Conservation (phyloP, 2,888 invertebrate species). For the Thera obeliscata region DNA sequence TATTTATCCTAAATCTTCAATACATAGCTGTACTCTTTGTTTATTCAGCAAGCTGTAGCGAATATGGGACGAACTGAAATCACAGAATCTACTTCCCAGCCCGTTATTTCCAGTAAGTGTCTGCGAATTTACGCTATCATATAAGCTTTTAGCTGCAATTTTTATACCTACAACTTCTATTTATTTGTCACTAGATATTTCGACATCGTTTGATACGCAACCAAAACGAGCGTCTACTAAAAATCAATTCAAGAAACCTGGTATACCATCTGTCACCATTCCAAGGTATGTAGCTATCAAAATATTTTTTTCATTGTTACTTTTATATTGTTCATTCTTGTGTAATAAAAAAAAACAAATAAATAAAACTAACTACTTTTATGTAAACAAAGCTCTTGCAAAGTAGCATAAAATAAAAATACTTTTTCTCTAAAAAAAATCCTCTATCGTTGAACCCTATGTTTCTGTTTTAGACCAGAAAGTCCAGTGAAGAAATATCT, state of each 20-base stretch:
- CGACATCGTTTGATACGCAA: constrained; percentile 70
- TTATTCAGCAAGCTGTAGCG: constrained; percentile 58
- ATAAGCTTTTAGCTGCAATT: background rate
- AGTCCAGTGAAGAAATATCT: constrained; percentile 92
- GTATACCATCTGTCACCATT: constrained; percentile 68
- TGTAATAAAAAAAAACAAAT: no score
- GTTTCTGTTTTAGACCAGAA: constrained; percentile 86
- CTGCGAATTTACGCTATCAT: background rate
- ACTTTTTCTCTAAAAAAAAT: no score
- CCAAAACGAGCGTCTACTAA: constrained; percentile 74
- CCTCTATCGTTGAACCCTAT: background rate
- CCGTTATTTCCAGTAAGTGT: constrained; percentile 73
- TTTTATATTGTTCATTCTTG: no score
- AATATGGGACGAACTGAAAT: constrained; percentile 72
- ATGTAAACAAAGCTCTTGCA: no score
- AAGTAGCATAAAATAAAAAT: no score
- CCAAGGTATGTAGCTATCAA: no score
- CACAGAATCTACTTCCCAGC: constrained; percentile 77
- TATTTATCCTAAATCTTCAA: background rate
- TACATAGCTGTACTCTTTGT: background rate
- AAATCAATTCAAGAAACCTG: constrained; percentile 71
- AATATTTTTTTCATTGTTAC: background rate
- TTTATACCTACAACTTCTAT: background rate
- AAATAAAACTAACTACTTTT: no score
- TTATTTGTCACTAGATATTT: constrained; percentile 59